Conservation (phyloP, 2,797 vertebrate genomes). For the Microctenopoma lineatum region DNA sequence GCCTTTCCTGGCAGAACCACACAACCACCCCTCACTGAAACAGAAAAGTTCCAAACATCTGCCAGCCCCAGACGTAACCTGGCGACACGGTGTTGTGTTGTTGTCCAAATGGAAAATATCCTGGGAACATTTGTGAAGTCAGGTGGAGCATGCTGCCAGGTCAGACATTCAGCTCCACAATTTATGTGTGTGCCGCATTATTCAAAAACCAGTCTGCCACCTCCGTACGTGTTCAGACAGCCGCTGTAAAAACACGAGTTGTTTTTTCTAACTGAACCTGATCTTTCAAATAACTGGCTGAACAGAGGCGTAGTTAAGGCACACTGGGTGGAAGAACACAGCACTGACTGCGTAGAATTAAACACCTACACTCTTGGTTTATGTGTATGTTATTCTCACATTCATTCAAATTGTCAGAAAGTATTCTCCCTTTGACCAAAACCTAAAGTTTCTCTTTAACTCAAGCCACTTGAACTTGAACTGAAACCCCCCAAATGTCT, state of each 20-base stretch:
- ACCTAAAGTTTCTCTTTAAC: no score
- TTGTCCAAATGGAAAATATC: conserved; percentile 64
- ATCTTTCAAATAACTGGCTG: no score
- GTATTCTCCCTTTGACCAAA: no score
- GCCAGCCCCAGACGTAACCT: conserved; percentile 49
- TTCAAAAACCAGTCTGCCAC: conserved; percentile 36
- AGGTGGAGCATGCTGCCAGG: conserved; percentile 60
- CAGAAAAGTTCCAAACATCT: conserved; percentile 32
- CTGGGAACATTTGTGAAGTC: conserved; percentile 66
- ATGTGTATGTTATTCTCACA: no score
- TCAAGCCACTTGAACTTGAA: no score
- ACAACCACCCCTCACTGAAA: background rate
- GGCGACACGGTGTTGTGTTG: conserved; percentile 64
- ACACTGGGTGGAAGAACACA: no score
- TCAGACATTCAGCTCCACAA: conserved; percentile 43
- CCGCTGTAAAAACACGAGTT: conserved; percentile 18
- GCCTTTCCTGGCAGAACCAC: background rate
- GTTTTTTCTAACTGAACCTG: no score
- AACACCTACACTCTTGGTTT: no score
- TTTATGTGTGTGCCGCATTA: conserved; percentile 50
- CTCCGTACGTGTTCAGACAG: conserved; percentile 23
- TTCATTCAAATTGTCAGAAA: no score
- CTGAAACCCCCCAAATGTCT: no score
- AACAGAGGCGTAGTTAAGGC: no score
- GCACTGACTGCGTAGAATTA: no score